Evolutionary conservation across 2,888 invertebrate genomes (phyloP).

Genomic region (Dastarcus helophoroides): DNA sequence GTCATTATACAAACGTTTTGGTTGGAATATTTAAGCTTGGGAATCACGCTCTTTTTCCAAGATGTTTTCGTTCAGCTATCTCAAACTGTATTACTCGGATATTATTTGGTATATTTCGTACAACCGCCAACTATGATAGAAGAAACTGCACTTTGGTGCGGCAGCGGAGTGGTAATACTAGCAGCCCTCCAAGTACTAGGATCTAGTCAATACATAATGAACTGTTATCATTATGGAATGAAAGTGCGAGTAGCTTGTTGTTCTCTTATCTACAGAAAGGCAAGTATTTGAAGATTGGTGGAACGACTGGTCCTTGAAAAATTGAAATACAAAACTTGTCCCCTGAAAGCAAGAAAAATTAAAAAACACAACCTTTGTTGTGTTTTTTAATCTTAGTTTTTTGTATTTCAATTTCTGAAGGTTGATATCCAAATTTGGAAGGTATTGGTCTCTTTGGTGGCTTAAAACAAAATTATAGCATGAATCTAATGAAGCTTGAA

Average conservation of each 20-base stretch:
- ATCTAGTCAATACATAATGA: conserved; percentile 51
- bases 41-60: conserved; percentile 47
- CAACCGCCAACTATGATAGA: conserved; percentile 36
- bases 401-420: too few species aligned
- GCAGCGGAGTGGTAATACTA: conserved; percentile 43
- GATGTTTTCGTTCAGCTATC: conserved; percentile 47
- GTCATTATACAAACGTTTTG: conserved; percentile 55
- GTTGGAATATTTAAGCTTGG: conserved; percentile 48
- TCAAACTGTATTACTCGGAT: conserved; percentile 52
- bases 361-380: too few species aligned
- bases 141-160: conserved; percentile 49
- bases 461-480: too few species aligned
- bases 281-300: conserved; percentile 31
- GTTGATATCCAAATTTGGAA: too few species aligned
- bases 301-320: too few species aligned
- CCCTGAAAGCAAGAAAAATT: too few species aligned
- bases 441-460: too few species aligned
- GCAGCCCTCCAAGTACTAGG: conserved; percentile 44
- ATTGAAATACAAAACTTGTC: too few species aligned
- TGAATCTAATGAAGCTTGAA: too few species aligned
- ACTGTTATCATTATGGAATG: conserved; percentile 63
- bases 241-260: conserved; percentile 67
- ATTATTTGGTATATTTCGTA: conserved; percentile 51
- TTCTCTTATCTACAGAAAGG: conserved; percentile 74
- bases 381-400: too few species aligned